Conservation (phyloP, 2,113 vertebrate species). For the Chinchilla lanigera region DNA sequence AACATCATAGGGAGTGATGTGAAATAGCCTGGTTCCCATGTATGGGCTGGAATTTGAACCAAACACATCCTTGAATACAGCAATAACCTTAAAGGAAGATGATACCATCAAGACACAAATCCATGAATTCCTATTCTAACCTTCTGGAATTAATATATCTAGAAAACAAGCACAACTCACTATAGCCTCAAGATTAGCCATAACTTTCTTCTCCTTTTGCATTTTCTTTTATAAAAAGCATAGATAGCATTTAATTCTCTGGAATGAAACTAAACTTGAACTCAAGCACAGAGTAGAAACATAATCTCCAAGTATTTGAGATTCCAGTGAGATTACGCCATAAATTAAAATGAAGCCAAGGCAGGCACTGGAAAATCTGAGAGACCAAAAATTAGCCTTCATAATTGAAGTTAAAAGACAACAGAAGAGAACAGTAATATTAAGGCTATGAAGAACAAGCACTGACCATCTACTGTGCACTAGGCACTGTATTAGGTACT, state of each 20-base stretch:
- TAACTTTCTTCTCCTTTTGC: background rate
- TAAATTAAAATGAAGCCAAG: constrained; percentile 44
- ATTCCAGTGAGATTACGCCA: background rate
- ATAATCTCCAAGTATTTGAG: constrained; percentile 31
- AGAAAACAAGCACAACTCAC: constrained; percentile 21
- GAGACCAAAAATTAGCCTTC: background rate
- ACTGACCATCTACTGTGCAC: background rate
- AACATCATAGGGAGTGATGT: constrained; percentile 94
- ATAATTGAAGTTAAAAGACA: background rate
- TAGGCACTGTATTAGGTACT: background rate
- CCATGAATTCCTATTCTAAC: background rate
- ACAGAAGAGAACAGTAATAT: background rate
- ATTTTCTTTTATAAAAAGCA: constrained; percentile 19
- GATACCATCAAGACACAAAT: constrained; percentile 15
- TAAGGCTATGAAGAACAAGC: background rate
- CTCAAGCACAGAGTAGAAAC: background rate
- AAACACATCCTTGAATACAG: constrained; percentile 92
- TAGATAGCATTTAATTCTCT: background rate
- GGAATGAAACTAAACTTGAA: constrained; percentile 27
- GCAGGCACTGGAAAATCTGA: background rate
- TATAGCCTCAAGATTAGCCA: background rate
- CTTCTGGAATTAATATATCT: background rate
- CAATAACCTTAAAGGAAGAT: constrained; percentile 88
- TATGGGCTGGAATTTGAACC: constrained; percentile 90
- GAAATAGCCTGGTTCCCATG: constrained; percentile 91